Evolutionary conservation across 1,140 invertebrate genomes (phyloP).

Genomic region (Papilio dardanus): DNA sequence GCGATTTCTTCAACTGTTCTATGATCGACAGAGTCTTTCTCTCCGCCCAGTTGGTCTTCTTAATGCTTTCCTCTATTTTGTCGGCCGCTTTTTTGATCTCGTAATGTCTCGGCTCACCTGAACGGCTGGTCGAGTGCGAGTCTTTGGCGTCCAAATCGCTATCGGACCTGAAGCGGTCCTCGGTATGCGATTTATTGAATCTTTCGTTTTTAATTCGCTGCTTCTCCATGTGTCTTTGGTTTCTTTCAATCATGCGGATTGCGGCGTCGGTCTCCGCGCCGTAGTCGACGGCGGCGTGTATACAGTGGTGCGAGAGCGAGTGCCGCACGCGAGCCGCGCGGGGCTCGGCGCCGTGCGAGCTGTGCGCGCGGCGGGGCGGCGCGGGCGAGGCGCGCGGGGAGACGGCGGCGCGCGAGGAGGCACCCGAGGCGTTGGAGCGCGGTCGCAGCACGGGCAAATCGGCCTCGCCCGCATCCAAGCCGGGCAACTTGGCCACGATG

Average conservation of each 20-base stretch:
- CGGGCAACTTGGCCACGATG: conserved; percentile 83
- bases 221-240: conserved; percentile 79
- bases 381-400: conserved; percentile 66
- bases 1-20: conserved; percentile 74
- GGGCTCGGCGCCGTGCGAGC: conserved; percentile 79
- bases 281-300: conserved; percentile 78
- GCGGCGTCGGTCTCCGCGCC: conserved; percentile 83
- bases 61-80: conserved; percentile 75
- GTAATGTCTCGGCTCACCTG: conserved; percentile 54
- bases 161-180: conserved; percentile 69
- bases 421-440: conserved; percentile 82
- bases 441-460: conserved; percentile 80
- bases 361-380: conserved; percentile 66
- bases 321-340: conserved; percentile 74
- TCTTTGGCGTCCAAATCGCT: conserved; percentile 65
- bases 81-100: conserved; percentile 72
- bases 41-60: conserved; percentile 79
- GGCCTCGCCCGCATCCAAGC: conserved; percentile 80
- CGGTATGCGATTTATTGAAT: conserved; percentile 55
- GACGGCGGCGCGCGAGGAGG: conserved; percentile 75
- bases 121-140: conserved; percentile 42
- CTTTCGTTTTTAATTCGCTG: conserved; percentile 68
- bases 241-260: conserved; percentile 80
- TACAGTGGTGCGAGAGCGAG: conserved; percentile 76
- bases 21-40: conserved; percentile 76